Evolutionary conservation across 2,888 invertebrate genomes (phyloP), one percentile per base, ranked within the genome.

Genomic region (Dynastes maya): DNA sequence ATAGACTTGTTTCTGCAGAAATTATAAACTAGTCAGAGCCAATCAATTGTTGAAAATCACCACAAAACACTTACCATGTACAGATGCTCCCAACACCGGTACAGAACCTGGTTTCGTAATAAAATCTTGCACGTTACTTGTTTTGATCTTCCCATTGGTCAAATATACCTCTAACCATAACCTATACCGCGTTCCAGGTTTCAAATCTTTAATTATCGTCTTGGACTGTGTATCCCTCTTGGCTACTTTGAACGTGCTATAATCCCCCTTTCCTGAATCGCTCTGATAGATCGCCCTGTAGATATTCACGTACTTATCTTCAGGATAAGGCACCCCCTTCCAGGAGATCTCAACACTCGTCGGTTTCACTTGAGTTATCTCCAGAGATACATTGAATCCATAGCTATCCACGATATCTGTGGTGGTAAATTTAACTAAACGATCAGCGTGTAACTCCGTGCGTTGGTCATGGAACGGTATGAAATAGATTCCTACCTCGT

Each of bases 101-200:
- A 89, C 89, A 70, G 90, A 88, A 78, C 94, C 92, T 0, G 96
- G 93, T 86, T 96, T 96, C 0, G 97, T 97, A 55, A 94, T 92
- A 81, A 97, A 95, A 85, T 96, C 96, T 84, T 97, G 92, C 0
- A 97, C 96, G 84, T 97, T 97, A 85, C 96, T 97, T 76, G 96
- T 96, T 87, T 96, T 96, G 80, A 96, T 95, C 86, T 95, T 95
- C 22, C 97, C 97, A 87, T 97, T 97, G 0, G 96, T 96, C 55
- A 97, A 89, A 88, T 96, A 97, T 81, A 97, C 92, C 85, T 97
- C 97, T 81, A 97, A 89, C 97, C 97, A 97, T 29, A 97, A 90
- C 64, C 96, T 93, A 87, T 97, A 97, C 85, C 96, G 93, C 16
- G 95, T 94, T 71, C 95, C 94, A 0, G 97, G 94, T 85, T 94